A percentile compares a stretch with the other conserved stretches of the same genome.
Evolutionary conservation across 2,113 vertebrate genomes (phyloP).

Genomic region (Burhinus oedicnemus): DNA sequence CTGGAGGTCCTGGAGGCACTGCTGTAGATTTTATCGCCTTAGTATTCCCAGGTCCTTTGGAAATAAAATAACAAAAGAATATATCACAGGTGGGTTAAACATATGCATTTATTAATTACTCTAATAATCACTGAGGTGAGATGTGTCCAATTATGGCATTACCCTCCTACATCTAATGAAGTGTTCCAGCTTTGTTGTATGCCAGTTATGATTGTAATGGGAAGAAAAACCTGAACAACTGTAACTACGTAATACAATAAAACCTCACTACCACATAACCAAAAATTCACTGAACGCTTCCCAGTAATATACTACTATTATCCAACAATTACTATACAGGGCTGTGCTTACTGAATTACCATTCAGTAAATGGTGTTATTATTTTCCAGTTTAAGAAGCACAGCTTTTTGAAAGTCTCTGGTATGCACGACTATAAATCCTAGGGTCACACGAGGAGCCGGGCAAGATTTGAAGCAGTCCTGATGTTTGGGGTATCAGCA

Average conservation of each 20-base stretch:
- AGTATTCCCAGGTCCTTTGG: constrained; percentile 79
- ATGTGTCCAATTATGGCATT: not conserved
- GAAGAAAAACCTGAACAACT: not conserved
- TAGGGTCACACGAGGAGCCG: not conserved
- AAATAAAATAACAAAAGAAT: constrained; percentile 16
- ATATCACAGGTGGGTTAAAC: not conserved
- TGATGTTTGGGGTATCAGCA: not conserved
- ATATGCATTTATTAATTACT: not conserved
- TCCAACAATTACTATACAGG: not conserved
- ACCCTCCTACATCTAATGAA: not conserved
- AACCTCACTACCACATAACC: not conserved
- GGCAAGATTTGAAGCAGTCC: not conserved
- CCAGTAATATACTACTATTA: not conserved
- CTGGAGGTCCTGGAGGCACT: constrained; percentile 87
- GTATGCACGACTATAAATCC: not conserved
- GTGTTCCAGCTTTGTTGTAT: not conserved
- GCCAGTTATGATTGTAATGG: not conserved
- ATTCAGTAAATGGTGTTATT: not conserved
- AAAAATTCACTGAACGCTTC: not conserved
- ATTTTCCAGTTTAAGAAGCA: not conserved
- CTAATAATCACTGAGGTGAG: not conserved
- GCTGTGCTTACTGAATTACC: not conserved
- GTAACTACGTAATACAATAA: not conserved
- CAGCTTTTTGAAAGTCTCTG: not conserved
- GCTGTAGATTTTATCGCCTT: constrained; percentile 80